phyloP scores from a whole-genome alignment of 2,113 vertebrate species.

The Cololabis saira region DNA sequence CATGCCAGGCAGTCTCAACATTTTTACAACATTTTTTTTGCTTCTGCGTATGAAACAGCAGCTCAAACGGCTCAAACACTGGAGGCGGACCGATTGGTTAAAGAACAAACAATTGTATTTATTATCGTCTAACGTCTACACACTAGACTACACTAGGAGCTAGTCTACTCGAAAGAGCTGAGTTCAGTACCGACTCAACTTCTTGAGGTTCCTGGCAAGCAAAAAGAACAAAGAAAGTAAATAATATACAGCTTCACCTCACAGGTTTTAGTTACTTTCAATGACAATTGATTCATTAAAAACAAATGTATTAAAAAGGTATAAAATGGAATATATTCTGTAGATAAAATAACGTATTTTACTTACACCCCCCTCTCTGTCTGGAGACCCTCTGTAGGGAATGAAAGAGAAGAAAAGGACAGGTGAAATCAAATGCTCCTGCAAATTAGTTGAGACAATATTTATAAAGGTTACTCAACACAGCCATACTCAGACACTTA shows the following conservation, averaged over 20 bases:
- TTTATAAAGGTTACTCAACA: conserved; percentile 3
- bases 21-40: not conserved
- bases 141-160: conserved; percentile 30
- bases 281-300: not conserved
- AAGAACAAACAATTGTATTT: not conserved
- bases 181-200: conserved; percentile 77
- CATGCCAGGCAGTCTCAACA: not conserved
- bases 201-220: conserved; percentile 75
- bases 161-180: conserved; percentile 36
- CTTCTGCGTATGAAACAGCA: not conserved
- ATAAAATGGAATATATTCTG: not conserved
- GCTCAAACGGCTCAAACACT: conserved; percentile 15
- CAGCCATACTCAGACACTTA: not conserved
- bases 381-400: conserved; percentile 91
- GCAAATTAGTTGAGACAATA: conserved; percentile 32
- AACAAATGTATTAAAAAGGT: not conserved
- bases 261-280: conserved; percentile 3
- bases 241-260: conserved; percentile 5
- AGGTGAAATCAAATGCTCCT: conserved; percentile 4
- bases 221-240: conserved; percentile 55
- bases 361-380: conserved; percentile 97
- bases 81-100: not conserved
- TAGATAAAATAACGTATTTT: conserved; percentile 33
- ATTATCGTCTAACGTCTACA: conserved; percentile 35
- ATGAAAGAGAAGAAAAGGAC: conserved; percentile 18